phyloP scores from a whole-genome alignment of 2,888 invertebrate species.

The Cyaniris semiargus region DNA sequence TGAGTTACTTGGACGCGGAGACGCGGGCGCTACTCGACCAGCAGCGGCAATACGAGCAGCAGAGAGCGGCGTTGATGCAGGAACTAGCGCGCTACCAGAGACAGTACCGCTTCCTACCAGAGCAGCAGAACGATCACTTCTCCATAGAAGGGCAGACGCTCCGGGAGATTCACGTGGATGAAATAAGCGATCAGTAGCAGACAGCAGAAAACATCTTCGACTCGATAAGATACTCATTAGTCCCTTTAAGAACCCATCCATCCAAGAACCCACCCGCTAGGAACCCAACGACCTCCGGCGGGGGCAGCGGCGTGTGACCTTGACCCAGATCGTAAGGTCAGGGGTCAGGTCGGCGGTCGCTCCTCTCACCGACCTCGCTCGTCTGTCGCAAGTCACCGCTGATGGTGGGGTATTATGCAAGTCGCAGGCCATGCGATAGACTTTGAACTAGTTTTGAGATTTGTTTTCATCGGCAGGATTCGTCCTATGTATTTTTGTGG shows the following conservation, averaged over 20 bases:
- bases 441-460: background rate
- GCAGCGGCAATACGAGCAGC: conserved; percentile 50
- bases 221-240: background rate
- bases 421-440: background rate
- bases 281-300: background rate
- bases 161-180: conserved; percentile 2
- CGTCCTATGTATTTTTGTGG: background rate
- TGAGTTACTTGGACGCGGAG: conserved; percentile 39
- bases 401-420: background rate
- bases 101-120: conserved; percentile 49
- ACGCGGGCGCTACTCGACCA: conserved; percentile 48
- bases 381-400: background rate
- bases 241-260: background rate
- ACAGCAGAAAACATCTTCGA: background rate
- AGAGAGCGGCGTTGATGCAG: conserved; percentile 45
- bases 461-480: background rate
- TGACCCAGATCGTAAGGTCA: conserved; percentile 58
- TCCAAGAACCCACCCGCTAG: background rate
- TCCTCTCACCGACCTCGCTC: conserved; percentile 27
- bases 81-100: conserved; percentile 49
- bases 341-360: conserved; percentile 13
- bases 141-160: conserved; percentile 9
- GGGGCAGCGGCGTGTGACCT: conserved; percentile 55
- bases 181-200: background rate
- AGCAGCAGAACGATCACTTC: conserved; percentile 43